These are phyloP conservation scores for Morus bassanus DNA, from an alignment of 2,797 vertebrate species.

Conservation along the genomic window DNA sequence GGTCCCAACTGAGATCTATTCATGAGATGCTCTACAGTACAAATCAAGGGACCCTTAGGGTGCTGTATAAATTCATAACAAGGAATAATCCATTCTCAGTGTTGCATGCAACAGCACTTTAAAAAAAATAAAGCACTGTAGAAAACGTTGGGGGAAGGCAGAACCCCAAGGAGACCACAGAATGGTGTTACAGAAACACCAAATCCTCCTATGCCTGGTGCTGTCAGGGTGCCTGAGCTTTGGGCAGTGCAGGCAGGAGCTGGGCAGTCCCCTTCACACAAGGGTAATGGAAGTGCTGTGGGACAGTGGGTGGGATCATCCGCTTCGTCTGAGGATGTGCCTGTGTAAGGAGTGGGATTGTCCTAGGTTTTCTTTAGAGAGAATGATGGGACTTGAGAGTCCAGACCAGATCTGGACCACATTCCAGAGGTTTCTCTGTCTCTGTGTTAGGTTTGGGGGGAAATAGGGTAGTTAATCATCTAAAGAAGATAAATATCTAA, in stretches of 20 bases:
- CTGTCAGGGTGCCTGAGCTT: not conserved
- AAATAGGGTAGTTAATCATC: not conserved
- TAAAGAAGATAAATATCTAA: not conserved
- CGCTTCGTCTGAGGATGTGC: fast-evolving
- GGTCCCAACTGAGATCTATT: constrained; percentile 18
- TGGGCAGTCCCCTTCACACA: not conserved
- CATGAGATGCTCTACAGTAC: constrained; percentile 17
- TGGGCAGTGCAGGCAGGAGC: not conserved
- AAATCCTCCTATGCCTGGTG: not conserved
- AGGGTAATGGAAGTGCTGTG: fast-evolving
- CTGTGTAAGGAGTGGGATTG: not conserved
- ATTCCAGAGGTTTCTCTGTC: not conserved
- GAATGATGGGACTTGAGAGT: not conserved
- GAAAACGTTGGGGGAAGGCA: not conserved
- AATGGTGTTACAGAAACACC: not conserved
- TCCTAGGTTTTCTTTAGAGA: not conserved
- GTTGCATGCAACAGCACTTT: not conserved
- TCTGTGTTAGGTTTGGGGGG: not conserved
- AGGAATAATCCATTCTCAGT: constrained; percentile 27
- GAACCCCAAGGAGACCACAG: not conserved
- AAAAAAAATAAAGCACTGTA: not conserved
- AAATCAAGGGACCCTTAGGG: constrained; percentile 48
- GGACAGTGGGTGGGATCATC: not conserved
- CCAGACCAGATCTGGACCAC: not conserved
- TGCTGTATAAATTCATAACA: constrained; percentile 29